Evolutionary conservation across 2,797 vertebrate species (phyloP), one percentile per base, ranked within the genome.

Genomic region (Lagorchestes hirsutus): DNA sequence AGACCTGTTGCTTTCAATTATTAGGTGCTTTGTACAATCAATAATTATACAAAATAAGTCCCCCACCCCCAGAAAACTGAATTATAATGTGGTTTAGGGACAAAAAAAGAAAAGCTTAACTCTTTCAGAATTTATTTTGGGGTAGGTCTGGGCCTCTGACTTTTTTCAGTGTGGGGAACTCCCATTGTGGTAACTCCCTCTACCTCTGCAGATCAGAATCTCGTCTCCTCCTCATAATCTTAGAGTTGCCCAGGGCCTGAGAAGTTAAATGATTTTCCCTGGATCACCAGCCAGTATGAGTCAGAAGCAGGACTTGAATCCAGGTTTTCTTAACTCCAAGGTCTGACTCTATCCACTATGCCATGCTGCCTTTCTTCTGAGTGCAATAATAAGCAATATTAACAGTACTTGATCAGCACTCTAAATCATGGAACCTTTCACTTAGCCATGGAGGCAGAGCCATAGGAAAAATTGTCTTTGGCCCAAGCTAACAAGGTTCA

Each of bases 1-100:
- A 18, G 95, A 96, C 92, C 96, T 1, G 87, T 0, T 50, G 34
- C 6, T 92, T 28, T 62, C 40, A 92, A 91, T 93, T 91, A 91
- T 94, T 74, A 46, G 54, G n/a, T 95, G 55, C 55, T 92, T 97
- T 92, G 54, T 93, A n/a, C 91, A 97, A 94, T 40, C 97, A 95
- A 62, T 55, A 93, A 95, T 95, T 1, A 62, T 18, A 90, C 11
- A 54, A 93, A 95, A 94, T 87, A 74, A 93, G 95, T 95, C 59
- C 93, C 16, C 18, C 31, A 6, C 16, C 13, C 0, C 94, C 5
- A 59, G 94, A 46, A 29, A 97, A 93, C 55, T 46, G 91, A 95
- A 93, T 92, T 92, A 50, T 56, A 94, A 92, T 62, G 82, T 95
- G 55, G 74, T 4, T 92, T 92, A 28, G 82, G 9, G 18, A 52